Conservation (phyloP, 2,797 vertebrate species). For the Poecilia picta region DNA sequence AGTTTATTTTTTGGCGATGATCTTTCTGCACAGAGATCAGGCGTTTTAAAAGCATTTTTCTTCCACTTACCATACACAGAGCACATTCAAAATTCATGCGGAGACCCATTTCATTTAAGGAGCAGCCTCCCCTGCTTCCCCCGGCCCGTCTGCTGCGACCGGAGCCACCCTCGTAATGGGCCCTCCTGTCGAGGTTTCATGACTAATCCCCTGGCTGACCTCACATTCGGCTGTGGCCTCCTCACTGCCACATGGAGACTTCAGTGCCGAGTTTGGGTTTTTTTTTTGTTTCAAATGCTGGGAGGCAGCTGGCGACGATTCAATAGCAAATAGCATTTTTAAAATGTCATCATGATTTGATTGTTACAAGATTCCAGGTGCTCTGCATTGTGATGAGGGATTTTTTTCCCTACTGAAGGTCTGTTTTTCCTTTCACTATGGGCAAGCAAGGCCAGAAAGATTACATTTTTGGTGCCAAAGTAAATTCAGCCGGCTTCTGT, state of each 20-base stretch:
- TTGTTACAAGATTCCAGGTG: constrained; percentile 1
- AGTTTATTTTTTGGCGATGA: constrained; percentile 22
- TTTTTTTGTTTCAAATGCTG: not conserved
- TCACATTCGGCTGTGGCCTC: constrained; percentile 64
- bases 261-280: constrained; percentile 21
- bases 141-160: constrained; percentile 42
- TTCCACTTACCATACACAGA: constrained; percentile 47
- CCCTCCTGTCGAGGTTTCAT: constrained; percentile 69
- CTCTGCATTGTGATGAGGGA: constrained; percentile 1
- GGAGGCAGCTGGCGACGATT: constrained; percentile 22
- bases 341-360: constrained; percentile 19
- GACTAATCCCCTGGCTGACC: constrained; percentile 80
- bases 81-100: constrained; percentile 76
- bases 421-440: not conserved
- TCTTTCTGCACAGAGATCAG: constrained; percentile 19
- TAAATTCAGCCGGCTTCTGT: constrained; percentile 10
- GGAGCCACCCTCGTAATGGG: constrained; percentile 57
- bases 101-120: constrained; percentile 79
- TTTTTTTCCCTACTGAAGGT: constrained; percentile 1
- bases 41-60: constrained; percentile 37
- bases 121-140: constrained; percentile 57
- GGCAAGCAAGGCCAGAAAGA: constrained; percentile 15
- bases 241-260: constrained; percentile 34
- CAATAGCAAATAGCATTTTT: constrained; percentile 8
- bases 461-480: constrained; percentile 3